These are phyloP conservation scores for Polydesmus complanatus DNA, from an alignment of 2,888 invertebrate genomes.

Conservation along the genomic window DNA sequence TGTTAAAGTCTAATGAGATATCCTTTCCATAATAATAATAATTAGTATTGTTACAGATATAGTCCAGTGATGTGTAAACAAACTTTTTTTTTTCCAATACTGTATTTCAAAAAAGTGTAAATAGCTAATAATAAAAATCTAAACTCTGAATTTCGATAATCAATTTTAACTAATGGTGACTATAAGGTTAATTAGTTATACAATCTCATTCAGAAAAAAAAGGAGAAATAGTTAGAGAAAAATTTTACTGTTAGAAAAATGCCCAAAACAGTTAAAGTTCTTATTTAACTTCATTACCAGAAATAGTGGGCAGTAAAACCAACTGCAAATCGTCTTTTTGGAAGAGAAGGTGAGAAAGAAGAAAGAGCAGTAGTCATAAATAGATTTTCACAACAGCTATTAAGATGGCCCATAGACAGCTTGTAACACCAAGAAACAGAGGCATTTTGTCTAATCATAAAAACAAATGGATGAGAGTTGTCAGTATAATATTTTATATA, in stretches of 20 bases:
- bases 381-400: constrained; percentile 57
- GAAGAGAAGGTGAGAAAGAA: constrained; percentile 5
- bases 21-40: too few species aligned
- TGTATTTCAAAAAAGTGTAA: neutral
- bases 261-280: neutral
- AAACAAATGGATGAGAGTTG: neutral
- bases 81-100: neutral
- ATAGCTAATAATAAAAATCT: too few species aligned
- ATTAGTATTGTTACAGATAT: too few species aligned
- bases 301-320: constrained; percentile 10
- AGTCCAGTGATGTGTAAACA: too few species aligned
- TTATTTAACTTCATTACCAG: constrained; percentile 3
- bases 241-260: neutral
- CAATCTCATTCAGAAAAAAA: too few species aligned
- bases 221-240: neutral
- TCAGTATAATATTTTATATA: neutral
- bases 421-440: constrained; percentile 74
- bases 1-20: too few species aligned
- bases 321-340: constrained; percentile 1
- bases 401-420: constrained; percentile 73
- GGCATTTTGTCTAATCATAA: constrained; percentile 43
- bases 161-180: too few species aligned
- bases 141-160: too few species aligned
- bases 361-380: constrained; percentile 35
- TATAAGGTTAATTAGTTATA: too few species aligned